Base-by-base conservation (phyloP, 2,797 vertebrate species). In the Hyperoplus immaculatus region DNA sequence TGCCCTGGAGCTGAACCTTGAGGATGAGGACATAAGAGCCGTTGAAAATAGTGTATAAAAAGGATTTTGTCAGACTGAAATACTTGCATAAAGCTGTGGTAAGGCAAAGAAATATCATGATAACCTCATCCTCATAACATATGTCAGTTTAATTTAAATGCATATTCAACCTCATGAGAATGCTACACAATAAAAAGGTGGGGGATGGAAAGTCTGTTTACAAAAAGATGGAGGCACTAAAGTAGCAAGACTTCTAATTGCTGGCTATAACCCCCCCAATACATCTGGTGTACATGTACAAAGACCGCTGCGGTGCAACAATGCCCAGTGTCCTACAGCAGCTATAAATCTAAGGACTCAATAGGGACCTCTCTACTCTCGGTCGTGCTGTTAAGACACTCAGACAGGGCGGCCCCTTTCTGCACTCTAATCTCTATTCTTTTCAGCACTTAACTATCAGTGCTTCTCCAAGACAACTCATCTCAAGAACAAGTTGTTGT, bases 1-100 rank as follows among this genome's bases (percentile, higher is more conserved):
- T 86, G 5, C 43, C 87, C 88, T 97, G 94, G 53, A 97, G 91
- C 62, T 96, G 96, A 92, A 97, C 92, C 93, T 96, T 87, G 8
- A 78, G 77, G 82, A 77, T 3, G 68, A 42, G 63, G 42, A 80
- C 6, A 87, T 1, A 29, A 43, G 36, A 72, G 59, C 29, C 29
- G 29, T 29, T 29, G 29, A 29, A 29, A 29, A 29, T 2, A 29
- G 29, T 29, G 59, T 62, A 70, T 69, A 2, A 74, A 59, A 75
- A 74, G 3, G 6, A 49, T 57, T 64, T 62, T 1, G 11, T 71
- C 11, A 2, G 42, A 49, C 64, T 15, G 39, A 65, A 72, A 69
- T 29, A 82, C 4, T 80, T n/a, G 43, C 12, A 72, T 8, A 18
- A 71, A 51, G 70, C 29, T 50, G 50, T 15, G 4, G n/a, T 11